Base-by-base conservation (phyloP, 1,140 invertebrate genomes). In the Scaptomyza pallida region DNA sequence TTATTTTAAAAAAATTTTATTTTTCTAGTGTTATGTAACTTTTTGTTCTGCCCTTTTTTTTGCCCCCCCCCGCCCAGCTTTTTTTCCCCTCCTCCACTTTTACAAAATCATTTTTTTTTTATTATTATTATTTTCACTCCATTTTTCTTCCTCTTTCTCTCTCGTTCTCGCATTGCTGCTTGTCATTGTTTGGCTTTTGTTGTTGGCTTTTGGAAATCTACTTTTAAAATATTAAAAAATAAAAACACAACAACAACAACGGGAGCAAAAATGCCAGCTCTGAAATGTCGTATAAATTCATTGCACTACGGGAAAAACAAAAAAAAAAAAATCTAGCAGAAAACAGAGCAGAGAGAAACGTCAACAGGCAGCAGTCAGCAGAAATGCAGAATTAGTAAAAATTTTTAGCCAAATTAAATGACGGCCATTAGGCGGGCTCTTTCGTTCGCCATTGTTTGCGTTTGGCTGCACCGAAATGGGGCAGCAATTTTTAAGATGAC, bases 151-250 rank as follows among this genome's bases (percentile, higher is more conserved):
- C 1, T 21, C 17, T 44, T 16, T 6, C 5, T 1, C 26, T 19
- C 50, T 12, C 26, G 0, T 3, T 2, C 17, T 17, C 13, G 13
- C 19, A 19, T 55, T 71, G 64, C 57, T 44, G 63, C 45, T 73
- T 19, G 47, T 50, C 81, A 75, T 78, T 88, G 74, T 78, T 62
- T 67, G 55, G 43, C 64, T 37, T 50, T 52, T 60, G 44, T 57
- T 48, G 60, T 35, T 60, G 44, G 44, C 33, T 72, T 44, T 43
- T 40, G 12, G 19, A 67, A 63, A 60, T 47, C 50, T 56, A 67
- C 78, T 83, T 78, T 79, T 57, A 83, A 86, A 80, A 83, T 81
- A 86, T 85, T 86, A 86, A 80, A 85, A 51, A 56, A 56, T 37
- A 57, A 45, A 19, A 15, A 30, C 5, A 45, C 47, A 48, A 9